phyloP scores from a whole-genome alignment of 1,140 invertebrate species.

The Sipha flava region DNA sequence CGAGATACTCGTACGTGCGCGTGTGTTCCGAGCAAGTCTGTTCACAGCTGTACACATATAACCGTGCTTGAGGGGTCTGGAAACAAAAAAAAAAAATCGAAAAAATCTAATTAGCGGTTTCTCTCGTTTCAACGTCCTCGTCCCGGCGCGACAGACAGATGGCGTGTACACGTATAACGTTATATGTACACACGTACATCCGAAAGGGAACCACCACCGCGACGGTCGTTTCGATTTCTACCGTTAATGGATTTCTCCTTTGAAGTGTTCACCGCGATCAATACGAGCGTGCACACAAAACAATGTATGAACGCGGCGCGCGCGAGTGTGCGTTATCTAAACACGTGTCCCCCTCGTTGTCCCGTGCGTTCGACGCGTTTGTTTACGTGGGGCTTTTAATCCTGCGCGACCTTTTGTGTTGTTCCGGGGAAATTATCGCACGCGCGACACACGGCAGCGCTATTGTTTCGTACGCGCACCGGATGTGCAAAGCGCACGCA shows the following conservation, averaged over 20 bases:
- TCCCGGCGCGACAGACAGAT: not conserved
- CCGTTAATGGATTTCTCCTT: conserved; percentile 30
- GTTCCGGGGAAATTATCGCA: not conserved
- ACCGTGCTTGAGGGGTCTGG: not conserved
- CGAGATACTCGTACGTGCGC: no score
- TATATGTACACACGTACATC: not conserved
- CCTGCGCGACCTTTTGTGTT: not conserved
- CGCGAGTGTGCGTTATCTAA: not conserved
- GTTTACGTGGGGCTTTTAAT: conserved; percentile 1
- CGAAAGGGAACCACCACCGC: not conserved
- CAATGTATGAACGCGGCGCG: not conserved
- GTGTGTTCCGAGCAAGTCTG: no score
- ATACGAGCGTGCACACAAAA: not conserved
- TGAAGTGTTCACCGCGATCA: conserved; percentile 5
- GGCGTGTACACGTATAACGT: not conserved
- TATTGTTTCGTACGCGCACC: not conserved
- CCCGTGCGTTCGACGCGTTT: not conserved
- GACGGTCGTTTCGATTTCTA: conserved; percentile 10
- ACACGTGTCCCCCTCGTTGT: not conserved
- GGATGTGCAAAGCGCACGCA: not conserved
- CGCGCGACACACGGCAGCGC: no score
- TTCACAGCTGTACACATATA: not conserved
- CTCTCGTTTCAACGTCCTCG: not conserved
- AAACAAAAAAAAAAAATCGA: no score
- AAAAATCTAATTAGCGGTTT: conserved; percentile 25